phyloP scores from a whole-genome alignment of 2,888 invertebrate genomes.

The Cheilosia vernalis region DNA sequence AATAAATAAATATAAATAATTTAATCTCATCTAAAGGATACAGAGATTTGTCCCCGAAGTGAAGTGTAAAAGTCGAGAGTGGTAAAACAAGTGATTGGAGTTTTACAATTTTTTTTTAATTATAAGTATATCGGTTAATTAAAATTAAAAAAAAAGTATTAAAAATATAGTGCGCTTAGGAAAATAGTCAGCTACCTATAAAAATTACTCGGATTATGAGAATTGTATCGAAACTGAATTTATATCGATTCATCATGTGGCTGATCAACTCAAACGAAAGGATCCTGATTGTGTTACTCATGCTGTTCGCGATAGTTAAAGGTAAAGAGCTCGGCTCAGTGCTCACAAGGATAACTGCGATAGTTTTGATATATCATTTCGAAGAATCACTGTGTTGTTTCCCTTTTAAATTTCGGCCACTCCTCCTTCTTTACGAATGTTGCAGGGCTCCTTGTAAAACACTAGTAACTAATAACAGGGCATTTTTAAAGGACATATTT shows the following conservation, averaged over 20 bases:
- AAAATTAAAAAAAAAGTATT: not conserved
- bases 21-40: constrained; percentile 18
- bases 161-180: not conserved
- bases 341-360: constrained; percentile 12
- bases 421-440: too few species aligned
- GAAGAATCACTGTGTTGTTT: too few species aligned
- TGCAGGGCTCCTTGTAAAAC: too few species aligned
- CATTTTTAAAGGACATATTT: too few species aligned
- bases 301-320: constrained; percentile 79
- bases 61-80: not conserved
- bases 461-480: too few species aligned
- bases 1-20: constrained; percentile 8
- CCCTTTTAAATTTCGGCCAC: too few species aligned
- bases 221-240: constrained; percentile 76
- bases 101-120: not conserved
- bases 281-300: constrained; percentile 80
- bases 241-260: constrained; percentile 76
- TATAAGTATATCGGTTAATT: not conserved
- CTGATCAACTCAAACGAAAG: constrained; percentile 79
- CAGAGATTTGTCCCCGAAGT: constrained; percentile 2
- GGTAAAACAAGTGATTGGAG: not conserved
- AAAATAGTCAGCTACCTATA: not conserved
- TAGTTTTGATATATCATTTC: not conserved
- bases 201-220: constrained; percentile 55
- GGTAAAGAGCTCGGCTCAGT: constrained; percentile 76